Conservation (phyloP, 2,797 vertebrate species). For the Numenius phaeopus region DNA sequence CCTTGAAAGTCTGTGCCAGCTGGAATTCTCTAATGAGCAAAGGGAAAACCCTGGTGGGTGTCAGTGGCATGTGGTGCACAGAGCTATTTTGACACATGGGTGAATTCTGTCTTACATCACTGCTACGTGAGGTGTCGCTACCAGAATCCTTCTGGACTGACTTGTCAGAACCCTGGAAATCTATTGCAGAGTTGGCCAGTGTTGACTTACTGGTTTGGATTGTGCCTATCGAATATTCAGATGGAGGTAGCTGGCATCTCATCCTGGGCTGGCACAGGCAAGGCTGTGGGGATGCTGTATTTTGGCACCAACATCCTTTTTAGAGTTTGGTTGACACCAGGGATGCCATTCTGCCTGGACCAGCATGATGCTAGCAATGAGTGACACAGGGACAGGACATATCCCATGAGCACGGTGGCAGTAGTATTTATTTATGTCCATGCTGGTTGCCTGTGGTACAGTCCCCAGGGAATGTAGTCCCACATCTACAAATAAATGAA, state of each 20-base stretch:
- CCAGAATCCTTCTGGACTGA: not conserved
- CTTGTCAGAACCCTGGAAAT: not conserved
- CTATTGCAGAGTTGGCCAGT: rapidly evolving
- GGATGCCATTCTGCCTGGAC: not conserved
- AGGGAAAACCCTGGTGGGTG: not conserved
- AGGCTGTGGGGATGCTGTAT: not conserved
- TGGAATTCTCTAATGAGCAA: conserved; percentile 15
- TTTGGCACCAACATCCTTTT: not conserved
- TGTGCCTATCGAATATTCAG: not conserved
- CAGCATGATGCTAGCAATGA: not conserved
- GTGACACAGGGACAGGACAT: not conserved
- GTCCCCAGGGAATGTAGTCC: not conserved
- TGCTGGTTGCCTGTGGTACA: not conserved
- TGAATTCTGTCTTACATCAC: not conserved
- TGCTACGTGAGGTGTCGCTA: not conserved
- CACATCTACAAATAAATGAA: not conserved
- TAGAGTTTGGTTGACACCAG: not conserved
- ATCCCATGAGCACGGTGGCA: rapidly evolving
- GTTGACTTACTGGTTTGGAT: not conserved
- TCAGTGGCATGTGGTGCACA: rapidly evolving
- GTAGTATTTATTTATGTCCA: not conserved
- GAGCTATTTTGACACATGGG: not conserved
- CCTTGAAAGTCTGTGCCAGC: not conserved
- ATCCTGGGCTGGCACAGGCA: not conserved
- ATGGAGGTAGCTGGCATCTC: not conserved